Conservation (phyloP, 2,113 vertebrate genomes). For the Lophochroa leadbeateri region DNA sequence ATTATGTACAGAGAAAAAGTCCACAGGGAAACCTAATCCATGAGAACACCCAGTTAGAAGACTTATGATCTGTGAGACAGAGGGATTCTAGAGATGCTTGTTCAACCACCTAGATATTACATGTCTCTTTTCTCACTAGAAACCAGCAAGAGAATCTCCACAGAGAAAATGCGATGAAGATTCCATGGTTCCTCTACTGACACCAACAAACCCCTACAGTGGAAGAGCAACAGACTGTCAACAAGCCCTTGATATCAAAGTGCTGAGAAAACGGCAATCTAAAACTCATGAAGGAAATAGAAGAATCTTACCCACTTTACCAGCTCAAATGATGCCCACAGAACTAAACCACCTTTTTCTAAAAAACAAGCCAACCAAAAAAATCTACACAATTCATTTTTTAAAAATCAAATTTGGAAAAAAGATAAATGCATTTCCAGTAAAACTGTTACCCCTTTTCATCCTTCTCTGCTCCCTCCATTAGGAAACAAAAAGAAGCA, state of each 20-base stretch:
- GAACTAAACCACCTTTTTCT: not conserved
- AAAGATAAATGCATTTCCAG: not conserved
- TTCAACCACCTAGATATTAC: not conserved
- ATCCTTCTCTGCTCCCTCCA: not conserved
- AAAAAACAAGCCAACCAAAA: not conserved
- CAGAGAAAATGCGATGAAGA: not conserved
- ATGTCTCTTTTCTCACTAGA: not conserved
- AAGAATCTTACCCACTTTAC: not conserved
- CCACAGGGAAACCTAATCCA: not conserved
- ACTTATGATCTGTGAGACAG: not conserved
- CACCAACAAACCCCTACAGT: not conserved
- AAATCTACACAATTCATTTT: not conserved
- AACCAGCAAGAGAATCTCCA: not conserved
- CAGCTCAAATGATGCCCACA: not conserved
- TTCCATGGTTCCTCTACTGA: not conserved
- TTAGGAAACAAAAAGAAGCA: not conserved
- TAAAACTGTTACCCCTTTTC: not conserved
- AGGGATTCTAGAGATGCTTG: not conserved
- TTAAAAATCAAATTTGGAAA: not conserved
- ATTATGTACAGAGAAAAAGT: not conserved
- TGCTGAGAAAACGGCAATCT: not conserved
- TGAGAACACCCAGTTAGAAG: fast-evolving
- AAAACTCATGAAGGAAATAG: not conserved
- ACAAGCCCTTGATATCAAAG: not conserved
- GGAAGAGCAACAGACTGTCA: not conserved